Evolutionary conservation across 2,888 invertebrate species (phyloP).

Genomic region (Synergus gifuensis): DNA sequence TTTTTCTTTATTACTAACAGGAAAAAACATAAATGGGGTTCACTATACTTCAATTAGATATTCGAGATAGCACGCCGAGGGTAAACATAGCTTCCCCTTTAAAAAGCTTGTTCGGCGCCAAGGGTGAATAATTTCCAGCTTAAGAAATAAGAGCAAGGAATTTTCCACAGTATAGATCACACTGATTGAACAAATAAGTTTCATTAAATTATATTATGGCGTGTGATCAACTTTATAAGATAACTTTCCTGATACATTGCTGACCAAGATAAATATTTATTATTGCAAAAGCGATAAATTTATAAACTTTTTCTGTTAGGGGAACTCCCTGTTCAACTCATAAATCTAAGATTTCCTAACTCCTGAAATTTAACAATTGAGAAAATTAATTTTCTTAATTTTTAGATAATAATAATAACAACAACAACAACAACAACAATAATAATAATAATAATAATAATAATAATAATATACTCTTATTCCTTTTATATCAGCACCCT

Average conservation of each 20-base stretch:
- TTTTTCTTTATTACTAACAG: conserved; percentile 47
- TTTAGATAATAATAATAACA: no score
- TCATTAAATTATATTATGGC: conserved; percentile 21
- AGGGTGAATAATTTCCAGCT: conserved; percentile 41
- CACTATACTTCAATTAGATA: conserved; percentile 34
- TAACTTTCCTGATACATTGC: not conserved
- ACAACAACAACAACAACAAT: no score
- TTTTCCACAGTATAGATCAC: conserved; percentile 28
- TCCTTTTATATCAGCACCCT: not conserved
- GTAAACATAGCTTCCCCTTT: conserved; percentile 33
- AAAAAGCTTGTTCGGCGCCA: conserved; percentile 23
- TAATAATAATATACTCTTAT: not conserved
- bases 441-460: no score
- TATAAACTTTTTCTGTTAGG: not conserved
- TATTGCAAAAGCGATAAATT: conserved; percentile 19
- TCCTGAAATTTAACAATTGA: no score
- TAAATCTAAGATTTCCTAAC: not conserved
- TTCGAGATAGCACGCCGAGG: conserved; percentile 5
- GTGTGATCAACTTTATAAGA: not conserved
- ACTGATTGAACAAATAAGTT: conserved; percentile 26
- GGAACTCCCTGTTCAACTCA: not conserved
- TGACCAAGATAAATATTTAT: conserved; percentile 1
- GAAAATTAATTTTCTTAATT: no score
- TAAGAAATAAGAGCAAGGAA: conserved; percentile 35
- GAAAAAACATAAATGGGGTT: conserved; percentile 7